Evolutionary conservation across 2,888 invertebrate genomes (phyloP).

Genomic region (Toxonevra muliebris): DNA sequence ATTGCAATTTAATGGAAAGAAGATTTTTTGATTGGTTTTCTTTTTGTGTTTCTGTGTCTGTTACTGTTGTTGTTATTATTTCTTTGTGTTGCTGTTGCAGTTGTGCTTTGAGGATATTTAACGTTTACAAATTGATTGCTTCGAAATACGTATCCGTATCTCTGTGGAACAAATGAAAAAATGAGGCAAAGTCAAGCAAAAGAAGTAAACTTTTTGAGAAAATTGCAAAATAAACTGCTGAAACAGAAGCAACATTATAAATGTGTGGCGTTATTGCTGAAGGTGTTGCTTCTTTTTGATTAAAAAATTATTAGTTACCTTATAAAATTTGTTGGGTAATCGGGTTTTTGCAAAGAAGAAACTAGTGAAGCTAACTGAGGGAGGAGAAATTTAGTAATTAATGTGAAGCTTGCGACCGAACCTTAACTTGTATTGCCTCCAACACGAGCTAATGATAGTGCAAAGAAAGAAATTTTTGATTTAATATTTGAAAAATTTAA

Average conservation of each 20-base stretch:
- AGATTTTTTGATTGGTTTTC: constrained; percentile 27
- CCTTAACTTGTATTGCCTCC: too few relatives aligned
- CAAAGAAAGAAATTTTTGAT: too few relatives aligned
- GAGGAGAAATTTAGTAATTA: background rate
- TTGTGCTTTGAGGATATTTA: constrained; percentile 33
- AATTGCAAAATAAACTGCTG: constrained; percentile 43
- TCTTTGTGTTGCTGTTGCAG: background rate
- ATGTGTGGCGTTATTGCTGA: constrained; percentile 61
- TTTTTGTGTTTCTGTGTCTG: background rate
- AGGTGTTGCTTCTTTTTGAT: constrained; percentile 51
- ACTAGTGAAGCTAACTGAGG: too few relatives aligned
- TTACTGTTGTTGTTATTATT: background rate
- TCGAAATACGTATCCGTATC: constrained; percentile 51
- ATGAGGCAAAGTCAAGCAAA: background rate
- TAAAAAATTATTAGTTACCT: constrained; percentile 41
- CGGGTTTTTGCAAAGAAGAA: constrained; percentile 24
- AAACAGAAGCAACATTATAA: constrained; percentile 62
- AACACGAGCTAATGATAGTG: too few relatives aligned
- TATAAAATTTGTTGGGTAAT: constrained; percentile 44
- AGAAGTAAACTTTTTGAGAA: constrained; percentile 25
- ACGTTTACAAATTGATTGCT: constrained; percentile 55
- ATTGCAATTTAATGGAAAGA: constrained; percentile 42
- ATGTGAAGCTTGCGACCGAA: background rate
- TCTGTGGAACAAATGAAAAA: constrained; percentile 2
- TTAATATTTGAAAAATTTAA: too few relatives aligned